Evolutionary conservation across 2,113 vertebrate genomes (phyloP).

Genomic region (Harpagus bidentatus): DNA sequence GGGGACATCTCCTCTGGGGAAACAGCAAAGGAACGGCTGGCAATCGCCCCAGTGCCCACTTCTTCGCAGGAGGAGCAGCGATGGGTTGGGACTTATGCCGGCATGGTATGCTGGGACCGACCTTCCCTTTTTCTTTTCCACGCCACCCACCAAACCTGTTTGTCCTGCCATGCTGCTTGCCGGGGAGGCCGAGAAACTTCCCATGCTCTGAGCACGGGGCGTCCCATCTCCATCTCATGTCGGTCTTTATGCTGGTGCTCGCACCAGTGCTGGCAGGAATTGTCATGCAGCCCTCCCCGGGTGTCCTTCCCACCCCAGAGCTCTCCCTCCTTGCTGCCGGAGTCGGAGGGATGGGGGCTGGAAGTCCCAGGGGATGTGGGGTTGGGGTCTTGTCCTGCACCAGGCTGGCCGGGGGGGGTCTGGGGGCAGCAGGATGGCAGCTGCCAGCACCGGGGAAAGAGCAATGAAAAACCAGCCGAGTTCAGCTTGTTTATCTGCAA

Average conservation of each 20-base stretch:
- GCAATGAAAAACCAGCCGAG: not conserved
- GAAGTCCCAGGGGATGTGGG: not conserved
- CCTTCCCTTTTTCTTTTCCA: not conserved
- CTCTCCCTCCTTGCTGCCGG: not conserved
- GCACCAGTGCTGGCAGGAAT: accelerated
- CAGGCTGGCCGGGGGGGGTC: not conserved
- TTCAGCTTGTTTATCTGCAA: not conserved
- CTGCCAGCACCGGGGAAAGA: not conserved
- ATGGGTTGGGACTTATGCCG: not conserved
- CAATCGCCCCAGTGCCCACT: accelerated
- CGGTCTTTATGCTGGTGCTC: accelerated
- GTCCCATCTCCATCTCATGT: not conserved
- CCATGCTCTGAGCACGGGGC: accelerated
- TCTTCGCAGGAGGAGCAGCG: accelerated
- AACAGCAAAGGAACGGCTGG: not conserved
- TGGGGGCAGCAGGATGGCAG: not conserved
- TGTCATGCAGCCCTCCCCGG: accelerated
- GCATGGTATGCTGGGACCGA: accelerated
- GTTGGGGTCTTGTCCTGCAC: not conserved
- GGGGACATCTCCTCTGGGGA: not conserved
- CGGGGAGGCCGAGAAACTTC: not conserved
- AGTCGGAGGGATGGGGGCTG: not conserved
- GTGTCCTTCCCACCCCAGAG: not conserved
- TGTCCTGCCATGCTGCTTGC: not conserved
- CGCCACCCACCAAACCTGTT: not conserved